A percentile compares a stretch with the other conserved stretches of the same genome.
These are phyloP conservation scores for Drosophila orena DNA, from an alignment of 1,140 invertebrate species.

Conservation along the genomic window DNA sequence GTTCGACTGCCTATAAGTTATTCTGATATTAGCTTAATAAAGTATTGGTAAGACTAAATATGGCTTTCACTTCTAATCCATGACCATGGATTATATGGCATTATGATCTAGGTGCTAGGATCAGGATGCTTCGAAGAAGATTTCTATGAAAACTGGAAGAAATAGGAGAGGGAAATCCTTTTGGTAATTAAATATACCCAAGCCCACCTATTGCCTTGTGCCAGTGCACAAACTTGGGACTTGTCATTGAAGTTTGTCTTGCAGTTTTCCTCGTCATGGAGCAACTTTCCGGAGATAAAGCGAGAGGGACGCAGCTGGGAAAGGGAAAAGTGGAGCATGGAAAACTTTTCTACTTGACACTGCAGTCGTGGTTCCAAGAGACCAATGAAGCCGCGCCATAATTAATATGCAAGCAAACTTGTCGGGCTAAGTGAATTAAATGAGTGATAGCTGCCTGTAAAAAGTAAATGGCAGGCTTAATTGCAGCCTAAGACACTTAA, in stretches of 20 bases:
- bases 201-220: background rate
- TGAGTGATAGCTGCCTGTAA: slow-evolving; percentile 33
- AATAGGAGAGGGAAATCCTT: too few relatives aligned
- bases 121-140: too few relatives aligned
- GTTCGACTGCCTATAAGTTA: too few relatives aligned
- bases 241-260: slow-evolving; percentile 34
- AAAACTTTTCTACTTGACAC: slow-evolving; percentile 39
- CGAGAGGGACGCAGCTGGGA: background rate
- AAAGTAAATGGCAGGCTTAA: slow-evolving; percentile 23
- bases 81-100: too few relatives aligned
- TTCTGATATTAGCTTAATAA: too few relatives aligned
- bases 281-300: slow-evolving; percentile 33
- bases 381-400: slow-evolving; percentile 32
- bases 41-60: too few relatives aligned
- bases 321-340: background rate
- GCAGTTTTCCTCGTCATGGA: background rate
- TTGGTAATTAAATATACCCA: background rate
- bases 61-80: too few relatives aligned
- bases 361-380: slow-evolving; percentile 22
- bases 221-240: slow-evolving; percentile 32
- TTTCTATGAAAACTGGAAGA: too few relatives aligned
- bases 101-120: too few relatives aligned
- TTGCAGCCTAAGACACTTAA: slow-evolving; percentile 12
- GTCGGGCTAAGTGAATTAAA: slow-evolving; percentile 63
- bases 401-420: slow-evolving; percentile 66